Conservation (phyloP, 2,888 invertebrate genomes). For the Chrysolina oricalcia region DNA sequence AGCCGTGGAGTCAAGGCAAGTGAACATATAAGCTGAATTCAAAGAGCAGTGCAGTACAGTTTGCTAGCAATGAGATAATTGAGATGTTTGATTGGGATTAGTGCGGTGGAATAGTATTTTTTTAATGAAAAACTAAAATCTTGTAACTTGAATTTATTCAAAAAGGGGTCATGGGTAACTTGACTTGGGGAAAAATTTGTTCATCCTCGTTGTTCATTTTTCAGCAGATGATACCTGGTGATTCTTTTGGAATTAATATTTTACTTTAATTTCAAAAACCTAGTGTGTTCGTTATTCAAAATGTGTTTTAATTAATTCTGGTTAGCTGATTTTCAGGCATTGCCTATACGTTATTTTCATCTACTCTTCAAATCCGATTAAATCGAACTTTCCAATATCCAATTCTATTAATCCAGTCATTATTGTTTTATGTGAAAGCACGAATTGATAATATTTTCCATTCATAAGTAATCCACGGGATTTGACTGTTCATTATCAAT, state of each 20-base stretch:
- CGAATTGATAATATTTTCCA: background rate
- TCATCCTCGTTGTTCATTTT: too few relatives aligned
- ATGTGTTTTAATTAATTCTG: background rate
- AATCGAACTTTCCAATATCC: background rate
- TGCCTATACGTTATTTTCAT: background rate
- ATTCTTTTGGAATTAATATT: background rate
- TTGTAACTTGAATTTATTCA: too few relatives aligned
- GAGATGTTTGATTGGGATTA: too few relatives aligned
- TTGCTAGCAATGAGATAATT: too few relatives aligned
- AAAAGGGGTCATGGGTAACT: too few relatives aligned
- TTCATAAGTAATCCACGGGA: background rate
- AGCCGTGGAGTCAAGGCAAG: too few relatives aligned
- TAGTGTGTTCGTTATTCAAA: background rate
- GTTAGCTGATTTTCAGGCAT: background rate
- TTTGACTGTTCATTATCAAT: background rate
- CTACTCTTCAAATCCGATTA: background rate
- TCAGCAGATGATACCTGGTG: background rate
- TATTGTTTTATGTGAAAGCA: background rate
- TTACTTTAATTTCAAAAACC: background rate
- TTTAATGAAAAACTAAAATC: too few relatives aligned
- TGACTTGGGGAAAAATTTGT: too few relatives aligned
- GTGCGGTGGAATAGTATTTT: too few relatives aligned
- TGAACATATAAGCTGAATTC: too few relatives aligned
- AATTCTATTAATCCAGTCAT: conserved; percentile 2
- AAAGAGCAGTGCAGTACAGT: too few relatives aligned